Conservation (phyloP, 2,888 invertebrate genomes). For the Aricia artaxerxes region DNA sequence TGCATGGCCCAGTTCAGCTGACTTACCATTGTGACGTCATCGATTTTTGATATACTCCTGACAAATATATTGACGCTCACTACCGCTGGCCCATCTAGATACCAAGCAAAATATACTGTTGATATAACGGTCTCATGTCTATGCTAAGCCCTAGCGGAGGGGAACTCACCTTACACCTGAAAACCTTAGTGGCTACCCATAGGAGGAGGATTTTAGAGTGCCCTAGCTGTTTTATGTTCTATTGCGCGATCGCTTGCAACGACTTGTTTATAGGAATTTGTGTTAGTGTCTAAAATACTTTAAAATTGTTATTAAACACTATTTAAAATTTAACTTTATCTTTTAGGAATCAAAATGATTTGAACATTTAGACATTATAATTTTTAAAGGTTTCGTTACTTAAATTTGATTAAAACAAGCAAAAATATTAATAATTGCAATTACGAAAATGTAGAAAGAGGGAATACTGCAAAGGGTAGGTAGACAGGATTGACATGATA, state of each 20-base stretch:
- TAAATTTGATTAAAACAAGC: not conserved
- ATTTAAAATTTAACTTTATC: not conserved
- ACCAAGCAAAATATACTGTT: slow-evolving; percentile 77
- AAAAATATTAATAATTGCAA: not conserved
- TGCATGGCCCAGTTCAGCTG: slow-evolving; percentile 64
- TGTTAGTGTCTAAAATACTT: slow-evolving; percentile 62
- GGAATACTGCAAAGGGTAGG: not conserved
- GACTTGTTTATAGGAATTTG: slow-evolving; percentile 76
- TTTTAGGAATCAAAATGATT: not conserved
- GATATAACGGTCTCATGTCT: slow-evolving; percentile 54
- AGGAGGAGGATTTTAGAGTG: slow-evolving; percentile 44
- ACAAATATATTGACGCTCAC: slow-evolving; percentile 99
- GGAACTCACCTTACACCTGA: slow-evolving; percentile 59
- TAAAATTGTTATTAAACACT: not conserved
- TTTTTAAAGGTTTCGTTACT: not conserved
- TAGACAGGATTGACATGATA: not conserved
- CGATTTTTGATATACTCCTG: slow-evolving; percentile 99
- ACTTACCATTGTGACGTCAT: slow-evolving; percentile 99
- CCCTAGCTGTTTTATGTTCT: slow-evolving; percentile 47
- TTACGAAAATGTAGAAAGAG: not conserved
- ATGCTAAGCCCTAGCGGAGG: slow-evolving; percentile 60
- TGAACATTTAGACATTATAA: not conserved
- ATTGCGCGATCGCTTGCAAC: slow-evolving; percentile 52
- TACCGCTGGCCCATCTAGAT: slow-evolving; percentile 94
- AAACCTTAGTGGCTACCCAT: slow-evolving; percentile 44